These are phyloP conservation scores for Ellobium chinense DNA, from an alignment of 2,888 invertebrate species.

Conservation along the genomic window DNA sequence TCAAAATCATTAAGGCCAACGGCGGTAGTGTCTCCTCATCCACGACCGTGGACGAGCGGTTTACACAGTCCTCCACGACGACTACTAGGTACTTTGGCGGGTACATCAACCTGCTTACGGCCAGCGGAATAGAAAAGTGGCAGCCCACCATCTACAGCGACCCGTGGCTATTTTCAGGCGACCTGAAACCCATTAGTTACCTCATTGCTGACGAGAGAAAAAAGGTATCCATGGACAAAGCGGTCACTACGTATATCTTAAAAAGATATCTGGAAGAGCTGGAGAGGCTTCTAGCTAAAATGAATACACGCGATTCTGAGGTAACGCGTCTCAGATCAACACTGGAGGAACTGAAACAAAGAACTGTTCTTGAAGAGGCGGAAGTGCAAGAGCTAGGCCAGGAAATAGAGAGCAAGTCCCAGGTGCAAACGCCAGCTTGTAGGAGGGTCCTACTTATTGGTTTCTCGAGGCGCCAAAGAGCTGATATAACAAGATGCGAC, in stretches of 20 bases:
- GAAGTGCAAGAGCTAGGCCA: too few relatives aligned
- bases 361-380: too few relatives aligned
- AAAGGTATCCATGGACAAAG: constrained; percentile 34
- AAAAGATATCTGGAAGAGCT: constrained; percentile 40
- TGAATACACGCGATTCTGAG: too few relatives aligned
- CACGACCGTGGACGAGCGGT: constrained; percentile 28
- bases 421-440: too few relatives aligned
- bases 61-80: constrained; percentile 10
- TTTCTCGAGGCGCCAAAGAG: too few relatives aligned
- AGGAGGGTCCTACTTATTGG: too few relatives aligned
- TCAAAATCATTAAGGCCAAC: constrained; percentile 36
- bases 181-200: constrained; percentile 43
- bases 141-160: too few relatives aligned
- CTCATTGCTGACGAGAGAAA: constrained; percentile 46
- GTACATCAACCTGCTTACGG: constrained; percentile 42
- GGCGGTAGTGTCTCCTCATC: constrained; percentile 26
- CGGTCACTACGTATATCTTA: constrained; percentile 42
- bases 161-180: constrained; percentile 51
- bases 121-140: constrained; percentile 16
- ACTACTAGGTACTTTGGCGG: constrained; percentile 48
- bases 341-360: too few relatives aligned
- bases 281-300: constrained; percentile 14
- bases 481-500: too few relatives aligned
- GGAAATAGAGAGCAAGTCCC: too few relatives aligned
- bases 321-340: too few relatives aligned